phyloP scores from a whole-genome alignment of 2,888 invertebrate genomes.

The Ennomos fuscantarius region DNA sequence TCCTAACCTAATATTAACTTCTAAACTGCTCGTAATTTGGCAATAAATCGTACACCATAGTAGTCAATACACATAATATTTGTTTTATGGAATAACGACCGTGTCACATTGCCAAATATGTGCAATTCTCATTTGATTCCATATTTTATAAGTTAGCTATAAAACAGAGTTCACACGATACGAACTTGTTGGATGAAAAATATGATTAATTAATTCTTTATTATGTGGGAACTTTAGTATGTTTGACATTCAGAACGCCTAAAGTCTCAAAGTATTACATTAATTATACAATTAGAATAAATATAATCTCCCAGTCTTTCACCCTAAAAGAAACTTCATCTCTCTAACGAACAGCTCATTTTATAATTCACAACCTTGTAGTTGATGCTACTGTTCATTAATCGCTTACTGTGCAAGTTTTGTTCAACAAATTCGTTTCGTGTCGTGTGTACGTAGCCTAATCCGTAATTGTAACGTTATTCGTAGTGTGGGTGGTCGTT shows the following conservation, averaged over 20 bases:
- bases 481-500: constrained; percentile 35
- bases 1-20: constrained; percentile 7
- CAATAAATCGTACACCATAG: constrained; percentile 31
- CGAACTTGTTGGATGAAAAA: neutral
- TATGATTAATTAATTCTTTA: too few species aligned
- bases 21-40: constrained; percentile 25
- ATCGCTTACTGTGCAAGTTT: too few species aligned
- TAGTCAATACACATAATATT: constrained; percentile 22
- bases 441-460: constrained; percentile 5
- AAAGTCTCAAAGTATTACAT: too few species aligned
- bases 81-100: constrained; percentile 27
- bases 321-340: too few species aligned
- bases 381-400: too few species aligned
- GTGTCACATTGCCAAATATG: constrained; percentile 31
- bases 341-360: too few species aligned
- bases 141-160: constrained; percentile 1
- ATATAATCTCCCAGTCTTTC: too few species aligned
- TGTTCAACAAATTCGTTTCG: neutral
- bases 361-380: too few species aligned
- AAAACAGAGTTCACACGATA: constrained; percentile 10
- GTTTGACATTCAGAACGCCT: too few species aligned
- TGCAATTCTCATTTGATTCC: constrained; percentile 12
- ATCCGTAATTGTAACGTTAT: constrained; percentile 1
- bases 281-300: too few species aligned
- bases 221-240: too few species aligned